These are phyloP conservation scores for Oscheius sp. DNA, from an alignment of 2,888 invertebrate genomes.

Conservation along the genomic window DNA sequence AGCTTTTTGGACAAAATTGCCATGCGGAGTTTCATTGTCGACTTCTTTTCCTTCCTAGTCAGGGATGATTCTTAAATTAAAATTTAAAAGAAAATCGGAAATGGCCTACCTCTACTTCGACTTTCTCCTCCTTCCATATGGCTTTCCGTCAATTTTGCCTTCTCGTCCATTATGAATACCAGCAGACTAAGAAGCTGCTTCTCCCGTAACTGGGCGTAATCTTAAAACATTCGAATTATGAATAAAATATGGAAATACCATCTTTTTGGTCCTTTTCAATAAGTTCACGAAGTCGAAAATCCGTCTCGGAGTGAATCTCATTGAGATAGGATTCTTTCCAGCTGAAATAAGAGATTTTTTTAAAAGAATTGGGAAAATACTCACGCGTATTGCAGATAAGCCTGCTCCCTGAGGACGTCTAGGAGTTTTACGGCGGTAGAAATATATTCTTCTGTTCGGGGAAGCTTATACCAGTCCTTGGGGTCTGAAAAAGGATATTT, in stretches of 20 bases:
- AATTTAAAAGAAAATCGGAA: neutral
- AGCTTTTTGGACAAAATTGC: conserved; percentile 36
- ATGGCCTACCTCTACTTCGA: conserved; percentile 12
- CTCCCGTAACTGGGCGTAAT: conserved; percentile 37
- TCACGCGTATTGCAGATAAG: conserved; percentile 34
- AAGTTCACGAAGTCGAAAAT: conserved; percentile 36
- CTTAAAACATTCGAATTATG: conserved; percentile 11
- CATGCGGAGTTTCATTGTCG: conserved; percentile 31
- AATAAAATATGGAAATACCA: neutral
- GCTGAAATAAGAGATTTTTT: conserved; percentile 23
- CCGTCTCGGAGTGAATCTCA: conserved; percentile 43
- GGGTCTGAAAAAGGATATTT: conserved; percentile 45
- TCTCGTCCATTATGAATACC: conserved; percentile 42
- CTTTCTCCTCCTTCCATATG: conserved; percentile 11
- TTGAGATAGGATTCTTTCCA: conserved; percentile 41
- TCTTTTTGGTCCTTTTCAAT: conserved; percentile 38
- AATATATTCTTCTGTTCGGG: conserved; percentile 38
- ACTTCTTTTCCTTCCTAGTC: conserved; percentile 35
- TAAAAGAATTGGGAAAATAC: neutral
- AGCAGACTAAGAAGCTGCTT: conserved; percentile 39
- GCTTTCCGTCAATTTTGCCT: conserved; percentile 26
- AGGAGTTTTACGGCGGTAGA: conserved; percentile 31
- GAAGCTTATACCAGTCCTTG: conserved; percentile 37
- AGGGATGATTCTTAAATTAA: conserved; percentile 23
- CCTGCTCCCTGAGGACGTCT: conserved; percentile 38